A percentile compares a stretch with the other conserved stretches of the same genome.
phyloP scores from a whole-genome alignment of 2,113 vertebrate species.

The Gobio gobio region DNA sequence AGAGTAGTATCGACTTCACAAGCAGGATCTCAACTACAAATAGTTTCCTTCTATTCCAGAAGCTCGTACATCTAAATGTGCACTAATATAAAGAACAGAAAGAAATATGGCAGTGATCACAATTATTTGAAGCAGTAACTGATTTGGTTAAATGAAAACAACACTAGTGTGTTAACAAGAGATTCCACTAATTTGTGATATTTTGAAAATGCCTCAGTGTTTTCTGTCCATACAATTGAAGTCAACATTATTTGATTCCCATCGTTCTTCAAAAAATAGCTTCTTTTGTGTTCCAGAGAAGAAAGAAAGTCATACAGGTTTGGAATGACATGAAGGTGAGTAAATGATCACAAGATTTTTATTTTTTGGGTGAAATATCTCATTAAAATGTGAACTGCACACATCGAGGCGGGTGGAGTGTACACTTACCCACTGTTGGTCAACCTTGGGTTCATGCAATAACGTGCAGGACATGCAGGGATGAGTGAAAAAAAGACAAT shows the following conservation, averaged over 20 bases:
- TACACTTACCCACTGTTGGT: constrained; percentile 95
- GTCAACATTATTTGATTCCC: background rate
- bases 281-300: background rate
- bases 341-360: background rate
- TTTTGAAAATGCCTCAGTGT: background rate
- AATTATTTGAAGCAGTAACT: background rate
- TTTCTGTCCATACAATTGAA: background rate
- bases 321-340: background rate
- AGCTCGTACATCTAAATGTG: background rate
- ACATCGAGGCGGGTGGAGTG: constrained; percentile 11
- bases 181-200: constrained; percentile 4
- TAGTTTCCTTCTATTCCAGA: background rate
- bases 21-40: background rate
- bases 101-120: background rate
- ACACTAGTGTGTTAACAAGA: background rate
- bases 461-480: constrained; percentile 68
- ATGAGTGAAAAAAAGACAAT: constrained; percentile 61
- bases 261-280: background rate
- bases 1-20: constrained; percentile 13
- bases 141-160: background rate
- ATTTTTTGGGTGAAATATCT: background rate
- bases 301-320: constrained; percentile 1
- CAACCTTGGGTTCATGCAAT: constrained; percentile 81
- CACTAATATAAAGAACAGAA: background rate
- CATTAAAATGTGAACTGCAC: background rate